Conservation (phyloP, 2,113 vertebrate species). For the Eulemur macaco region DNA sequence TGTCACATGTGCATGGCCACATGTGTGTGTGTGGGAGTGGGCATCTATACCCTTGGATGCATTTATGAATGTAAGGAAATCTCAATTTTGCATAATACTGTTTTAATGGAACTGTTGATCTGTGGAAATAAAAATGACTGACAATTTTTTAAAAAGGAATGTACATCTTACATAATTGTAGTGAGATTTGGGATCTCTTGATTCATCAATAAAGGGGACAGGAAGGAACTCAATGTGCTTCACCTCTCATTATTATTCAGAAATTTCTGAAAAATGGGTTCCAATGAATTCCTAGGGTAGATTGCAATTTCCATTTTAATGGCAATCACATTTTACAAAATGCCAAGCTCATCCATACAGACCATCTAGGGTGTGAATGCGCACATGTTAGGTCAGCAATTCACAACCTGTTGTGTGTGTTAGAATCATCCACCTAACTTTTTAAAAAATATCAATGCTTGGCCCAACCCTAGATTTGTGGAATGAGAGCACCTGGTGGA, state of each 20-base stretch:
- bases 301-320: background rate
- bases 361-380: no score
- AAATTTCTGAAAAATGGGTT: background rate
- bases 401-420: background rate
- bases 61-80: background rate
- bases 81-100: background rate
- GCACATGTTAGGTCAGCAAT: background rate
- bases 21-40: background rate
- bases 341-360: background rate
- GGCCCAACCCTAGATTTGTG: background rate
- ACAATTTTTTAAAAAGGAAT: background rate
- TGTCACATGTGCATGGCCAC: no score
- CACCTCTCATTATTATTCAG: background rate
- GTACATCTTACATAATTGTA: background rate
- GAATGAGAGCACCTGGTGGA: background rate
- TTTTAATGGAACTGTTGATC: conserved; percentile 25
- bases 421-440: background rate
- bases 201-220: conserved; percentile 25
- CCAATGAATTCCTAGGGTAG: background rate
- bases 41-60: background rate
- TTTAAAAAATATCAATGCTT: background rate
- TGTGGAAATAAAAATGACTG: conserved; percentile 52
- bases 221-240: background rate
- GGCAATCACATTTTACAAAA: background rate
- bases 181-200: conserved; percentile 23